Base-by-base conservation (phyloP, 2,797 vertebrate species). In the Kryptolebias ocellatus region DNA sequence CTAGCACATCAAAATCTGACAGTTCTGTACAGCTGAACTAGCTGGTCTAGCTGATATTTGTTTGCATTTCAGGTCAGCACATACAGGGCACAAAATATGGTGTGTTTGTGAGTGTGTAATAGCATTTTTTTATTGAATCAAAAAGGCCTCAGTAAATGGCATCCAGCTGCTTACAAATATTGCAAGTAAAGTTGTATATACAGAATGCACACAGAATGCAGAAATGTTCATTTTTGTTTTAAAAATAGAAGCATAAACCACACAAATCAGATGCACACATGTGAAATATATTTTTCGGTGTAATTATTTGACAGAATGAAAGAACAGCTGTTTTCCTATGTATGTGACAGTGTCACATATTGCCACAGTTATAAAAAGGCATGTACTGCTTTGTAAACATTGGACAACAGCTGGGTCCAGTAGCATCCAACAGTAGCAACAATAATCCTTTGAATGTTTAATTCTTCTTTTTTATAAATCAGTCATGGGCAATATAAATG, bases 1-100 rank as follows among this genome's bases (percentile, higher is more conserved):
- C 39, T 37, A 54, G 46, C 59, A 28, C 63, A 74, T 83, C 79
- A 78, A 73, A 56, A 76, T 78, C 51, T 80, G 76, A 84, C 82
- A 82, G 66, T 60, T 59, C 44, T 70, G 71, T 58, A 12, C 72
- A 83, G 67, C 61, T 60, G 68, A 81, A 67, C 24, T 1, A 28
- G 67, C 44, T 73, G 53, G 62, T 72, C 62, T 54, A 1, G 72
- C 72, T 70, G 61, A 61, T 83, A 77, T 83, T 62, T 85, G 74
- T 77, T 77, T 81, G 55, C 3, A 34, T 64, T 46, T 69, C 27
- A 68, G 70, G 53, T 62, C 44, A 63, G 37, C 60, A 51, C 1
- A 1, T 70, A 67, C 46, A 57, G 54, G 31, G 42, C 51, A 52
- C 47, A 63, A 55, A 71, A 70, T 60, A 65, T 56, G 73, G 70